Conservation (phyloP, 2,888 invertebrate genomes). For the Amaurobius ferox region DNA sequence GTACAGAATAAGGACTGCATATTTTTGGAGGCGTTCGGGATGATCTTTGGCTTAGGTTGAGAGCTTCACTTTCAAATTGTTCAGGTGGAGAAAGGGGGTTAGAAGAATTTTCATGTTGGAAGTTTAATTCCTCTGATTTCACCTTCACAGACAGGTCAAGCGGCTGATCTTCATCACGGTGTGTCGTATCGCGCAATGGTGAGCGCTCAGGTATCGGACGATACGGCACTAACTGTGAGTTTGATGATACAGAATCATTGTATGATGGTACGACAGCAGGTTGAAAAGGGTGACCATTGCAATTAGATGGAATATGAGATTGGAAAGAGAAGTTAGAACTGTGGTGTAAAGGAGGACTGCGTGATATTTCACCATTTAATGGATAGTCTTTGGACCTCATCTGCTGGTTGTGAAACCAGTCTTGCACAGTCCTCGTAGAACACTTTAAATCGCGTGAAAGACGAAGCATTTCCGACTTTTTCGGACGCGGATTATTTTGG, state of each 20-base stretch:
- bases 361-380: slow-evolving; percentile 73
- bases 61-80: slow-evolving; percentile 82
- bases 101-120: slow-evolving; percentile 77
- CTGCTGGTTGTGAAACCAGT: slow-evolving; percentile 88
- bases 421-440: slow-evolving; percentile 89
- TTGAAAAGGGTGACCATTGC: slow-evolving; percentile 47
- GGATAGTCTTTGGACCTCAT: slow-evolving; percentile 31
- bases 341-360: slow-evolving; percentile 76
- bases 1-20: slow-evolving; percentile 43
- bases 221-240: slow-evolving; percentile 37
- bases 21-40: slow-evolving; percentile 78
- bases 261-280: slow-evolving; percentile 34
- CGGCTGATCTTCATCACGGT: slow-evolving; percentile 84
- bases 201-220: slow-evolving; percentile 61
- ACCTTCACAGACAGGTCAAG: slow-evolving; percentile 91
- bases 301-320: slow-evolving; percentile 20
- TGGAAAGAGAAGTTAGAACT: slow-evolving; percentile 60
- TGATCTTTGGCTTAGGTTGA: slow-evolving; percentile 86
- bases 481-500: slow-evolving; percentile 92
- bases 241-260: slow-evolving; percentile 51
- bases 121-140: slow-evolving; percentile 78
- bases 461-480: slow-evolving; percentile 92
- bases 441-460: slow-evolving; percentile 87
- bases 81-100: slow-evolving; percentile 79
- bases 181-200: slow-evolving; percentile 43